These are phyloP conservation scores for Henicopernis longicauda DNA, from an alignment of 2,113 vertebrate genomes.

Conservation along the genomic window DNA sequence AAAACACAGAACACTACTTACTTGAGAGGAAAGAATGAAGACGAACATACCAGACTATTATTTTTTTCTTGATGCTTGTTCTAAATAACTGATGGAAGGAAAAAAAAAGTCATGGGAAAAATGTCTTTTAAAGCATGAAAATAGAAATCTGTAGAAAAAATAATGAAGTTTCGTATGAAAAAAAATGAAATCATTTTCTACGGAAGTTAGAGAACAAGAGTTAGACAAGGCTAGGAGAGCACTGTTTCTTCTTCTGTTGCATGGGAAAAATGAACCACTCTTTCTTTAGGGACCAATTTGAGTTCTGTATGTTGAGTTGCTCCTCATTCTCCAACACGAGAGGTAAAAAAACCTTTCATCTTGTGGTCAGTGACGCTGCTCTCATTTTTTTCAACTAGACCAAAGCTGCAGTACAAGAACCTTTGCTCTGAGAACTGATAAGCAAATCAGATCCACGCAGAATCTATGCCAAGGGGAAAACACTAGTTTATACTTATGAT, in stretches of 20 bases:
- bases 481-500: not conserved
- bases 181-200: not conserved
- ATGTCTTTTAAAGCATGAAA: not conserved
- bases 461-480: not conserved
- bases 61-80: not conserved
- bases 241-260: not conserved
- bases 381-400: not conserved
- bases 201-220: not conserved
- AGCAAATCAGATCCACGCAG: not conserved
- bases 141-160: not conserved
- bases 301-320: not conserved
- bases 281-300: not conserved
- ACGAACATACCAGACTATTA: not conserved
- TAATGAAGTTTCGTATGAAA: not conserved
- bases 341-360: not conserved
- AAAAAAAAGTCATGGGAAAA: not conserved
- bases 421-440: not conserved
- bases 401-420: not conserved
- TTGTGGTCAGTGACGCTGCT: not conserved
- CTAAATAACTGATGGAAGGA: not conserved
- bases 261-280: not conserved
- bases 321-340: not conserved
- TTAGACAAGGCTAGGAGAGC: not conserved
- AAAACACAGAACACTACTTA: not conserved
- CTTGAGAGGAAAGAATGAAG: not conserved